Conservation (phyloP, 92 coral and sea anemone genomes). For the Porites lobata region DNA sequence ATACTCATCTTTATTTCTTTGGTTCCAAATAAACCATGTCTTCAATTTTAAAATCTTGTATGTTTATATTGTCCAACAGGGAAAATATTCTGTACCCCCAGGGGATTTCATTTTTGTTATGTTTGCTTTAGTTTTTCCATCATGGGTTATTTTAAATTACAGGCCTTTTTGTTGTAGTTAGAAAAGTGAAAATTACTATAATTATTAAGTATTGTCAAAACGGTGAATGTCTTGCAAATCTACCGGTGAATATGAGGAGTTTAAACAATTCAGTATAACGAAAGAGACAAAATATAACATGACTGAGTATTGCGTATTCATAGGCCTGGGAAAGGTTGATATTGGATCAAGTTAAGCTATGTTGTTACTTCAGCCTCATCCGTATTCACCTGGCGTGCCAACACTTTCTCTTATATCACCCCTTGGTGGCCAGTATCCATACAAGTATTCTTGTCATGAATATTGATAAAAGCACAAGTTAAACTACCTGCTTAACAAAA, state of each 20-base stretch:
- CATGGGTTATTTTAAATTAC: too few species aligned
- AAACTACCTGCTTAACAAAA: constrained; percentile 36
- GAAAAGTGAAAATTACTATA: background rate
- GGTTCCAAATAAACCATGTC: background rate
- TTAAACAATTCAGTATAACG: too few species aligned
- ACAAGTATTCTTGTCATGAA: background rate
- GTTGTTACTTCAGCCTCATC: too few species aligned
- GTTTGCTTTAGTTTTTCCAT: background rate
- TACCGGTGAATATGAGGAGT: too few species aligned
- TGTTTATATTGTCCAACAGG: background rate
- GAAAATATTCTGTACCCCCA: background rate
- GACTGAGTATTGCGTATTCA: too few species aligned
- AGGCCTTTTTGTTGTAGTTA: background rate
- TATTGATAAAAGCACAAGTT: constrained; percentile 11
- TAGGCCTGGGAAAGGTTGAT: too few species aligned
- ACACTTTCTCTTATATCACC: constrained; percentile 1
- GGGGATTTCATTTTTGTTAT: background rate
- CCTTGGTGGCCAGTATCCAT: constrained; percentile 4
- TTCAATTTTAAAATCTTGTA: background rate
- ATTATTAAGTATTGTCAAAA: background rate
- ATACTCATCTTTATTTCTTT: background rate
- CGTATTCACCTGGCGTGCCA: constrained; percentile 20
- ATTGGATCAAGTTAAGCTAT: too few species aligned
- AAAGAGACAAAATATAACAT: too few species aligned
- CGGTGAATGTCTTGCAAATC: too few species aligned